phyloP scores from a whole-genome alignment of 2,797 vertebrate species.

The Melanotaenia maccullochi region DNA sequence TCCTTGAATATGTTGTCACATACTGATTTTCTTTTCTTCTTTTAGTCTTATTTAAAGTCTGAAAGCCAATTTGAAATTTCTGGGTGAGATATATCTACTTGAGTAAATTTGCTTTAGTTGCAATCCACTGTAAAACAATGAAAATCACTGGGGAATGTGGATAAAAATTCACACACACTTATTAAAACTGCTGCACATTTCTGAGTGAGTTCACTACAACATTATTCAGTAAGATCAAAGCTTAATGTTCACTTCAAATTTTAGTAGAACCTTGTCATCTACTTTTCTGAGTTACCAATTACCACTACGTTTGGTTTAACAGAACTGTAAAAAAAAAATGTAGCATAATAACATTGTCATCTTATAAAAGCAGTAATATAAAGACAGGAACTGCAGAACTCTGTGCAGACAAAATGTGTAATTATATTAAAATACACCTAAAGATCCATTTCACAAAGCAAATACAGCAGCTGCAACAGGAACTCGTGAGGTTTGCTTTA shows the following conservation, averaged over 20 bases:
- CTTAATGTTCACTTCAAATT: conserved; percentile 8
- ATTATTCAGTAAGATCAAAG: conserved; percentile 10
- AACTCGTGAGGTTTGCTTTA: not conserved
- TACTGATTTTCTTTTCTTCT: not conserved
- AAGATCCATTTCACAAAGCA: not conserved
- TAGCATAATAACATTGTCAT: not conserved
- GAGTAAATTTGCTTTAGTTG: conserved; percentile 23
- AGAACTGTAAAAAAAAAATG: not conserved
- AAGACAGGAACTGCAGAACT: not conserved
- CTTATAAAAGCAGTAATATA: not conserved
- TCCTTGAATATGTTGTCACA: conserved; percentile 9
- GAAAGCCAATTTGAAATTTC: conserved; percentile 3
- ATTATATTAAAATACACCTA: not conserved
- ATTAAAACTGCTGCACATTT: conserved; percentile 6
- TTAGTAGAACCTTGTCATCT: not conserved
- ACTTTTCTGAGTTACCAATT: not conserved
- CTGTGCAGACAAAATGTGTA: not conserved
- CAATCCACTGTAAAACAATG: conserved; percentile 10
- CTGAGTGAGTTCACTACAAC: conserved; percentile 1
- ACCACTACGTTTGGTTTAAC: not conserved
- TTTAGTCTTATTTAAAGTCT: not conserved
- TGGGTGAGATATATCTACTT: conserved; percentile 20
- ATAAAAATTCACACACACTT: too few relatives aligned
- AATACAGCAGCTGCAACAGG: not conserved
- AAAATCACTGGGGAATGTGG: not conserved